Base-by-base conservation (phyloP, 2,113 vertebrate species). In the Chloroceryle aenea region DNA sequence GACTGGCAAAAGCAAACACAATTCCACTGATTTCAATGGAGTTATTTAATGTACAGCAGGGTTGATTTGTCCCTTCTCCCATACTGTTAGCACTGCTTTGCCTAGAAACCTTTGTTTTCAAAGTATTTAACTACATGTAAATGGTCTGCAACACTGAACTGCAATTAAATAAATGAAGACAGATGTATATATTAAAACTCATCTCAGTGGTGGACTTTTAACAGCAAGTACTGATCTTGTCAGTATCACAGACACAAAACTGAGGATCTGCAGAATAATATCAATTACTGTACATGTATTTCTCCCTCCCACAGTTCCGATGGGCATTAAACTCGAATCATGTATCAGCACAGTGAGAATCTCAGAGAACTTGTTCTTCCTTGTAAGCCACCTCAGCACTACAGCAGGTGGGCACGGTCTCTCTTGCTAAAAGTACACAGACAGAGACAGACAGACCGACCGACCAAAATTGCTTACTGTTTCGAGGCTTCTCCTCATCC, bases 401-500 rank as follows among this genome's bases (percentile, higher is more conserved):
- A 42, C 22, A n/a, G 52, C 69, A 94, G 69, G 72, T 81, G 56
- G 62, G 22, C 66, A 76, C 0, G 1, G 67, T 38, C 23, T 76
- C 48, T 47, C 67, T 43, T 88, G 56, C 25, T 78, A 86, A 77
- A 59, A 56, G 27, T 52, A 85, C n/a, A 64, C 6, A 88, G 52
- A 87, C 61, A 73, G 50, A 88, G 43, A 85, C 29, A 73, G 71
- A 91, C 16, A 67, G 45, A 89, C 48, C 23, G 48, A 50, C 48
- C 12, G 10, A 50, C 48, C 48, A 91, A 21, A 66, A 78, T 75
- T 82, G 89, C 99, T 99, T 97, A 99, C 99, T 98, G 98, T 99
- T 99, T 97, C 99, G 98, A 50, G 99, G 99, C 86, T 99, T 99
- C 92, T 99, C 99, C 68, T 99, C 99, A 14, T 99, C 99, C 97